phyloP scores from a whole-genome alignment of 2,888 invertebrate species.

The Apotomis betuletana region DNA sequence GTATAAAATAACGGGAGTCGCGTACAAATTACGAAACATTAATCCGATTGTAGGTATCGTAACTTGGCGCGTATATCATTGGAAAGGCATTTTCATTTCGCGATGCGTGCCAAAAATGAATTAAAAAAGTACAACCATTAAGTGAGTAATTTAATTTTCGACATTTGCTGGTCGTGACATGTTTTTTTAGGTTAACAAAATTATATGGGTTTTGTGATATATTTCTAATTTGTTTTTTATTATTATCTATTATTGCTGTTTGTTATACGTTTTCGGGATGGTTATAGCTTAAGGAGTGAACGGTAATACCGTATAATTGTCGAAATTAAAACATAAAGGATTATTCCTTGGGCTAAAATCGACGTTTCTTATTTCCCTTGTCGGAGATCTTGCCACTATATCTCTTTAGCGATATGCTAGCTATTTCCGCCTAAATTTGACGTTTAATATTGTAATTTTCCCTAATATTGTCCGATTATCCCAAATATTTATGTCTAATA shows the following conservation, averaged over 20 bases:
- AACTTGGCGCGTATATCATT: slow-evolving; percentile 25
- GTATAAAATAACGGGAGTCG: not conserved
- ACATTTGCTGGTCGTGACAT: slow-evolving; percentile 5
- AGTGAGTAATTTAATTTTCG: slow-evolving; percentile 11
- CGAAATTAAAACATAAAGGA: too few species aligned
- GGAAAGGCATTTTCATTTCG: slow-evolving; percentile 22
- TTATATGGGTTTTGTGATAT: not conserved
- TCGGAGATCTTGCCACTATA: too few species aligned
- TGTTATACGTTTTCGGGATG: not conserved
- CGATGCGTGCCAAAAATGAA: not conserved
- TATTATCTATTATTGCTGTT: not conserved
- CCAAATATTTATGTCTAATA: too few species aligned
- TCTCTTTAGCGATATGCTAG: too few species aligned
- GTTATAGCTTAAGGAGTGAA: not conserved
- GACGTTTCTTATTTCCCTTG: too few species aligned
- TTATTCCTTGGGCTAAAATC: too few species aligned
- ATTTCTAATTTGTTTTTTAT: not conserved
- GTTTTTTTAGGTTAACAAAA: not conserved
- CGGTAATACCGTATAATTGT: too few species aligned
- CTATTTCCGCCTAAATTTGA: too few species aligned
- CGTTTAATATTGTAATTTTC: too few species aligned
- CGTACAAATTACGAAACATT: slow-evolving; percentile 19
- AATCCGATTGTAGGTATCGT: slow-evolving; percentile 7
- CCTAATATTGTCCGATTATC: too few species aligned
- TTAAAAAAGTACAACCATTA: slow-evolving; percentile 23